Evolutionary conservation across 2,888 invertebrate species (phyloP), one percentile per base, ranked within the genome.

Genomic region (Cryptosula pallasiana): DNA sequence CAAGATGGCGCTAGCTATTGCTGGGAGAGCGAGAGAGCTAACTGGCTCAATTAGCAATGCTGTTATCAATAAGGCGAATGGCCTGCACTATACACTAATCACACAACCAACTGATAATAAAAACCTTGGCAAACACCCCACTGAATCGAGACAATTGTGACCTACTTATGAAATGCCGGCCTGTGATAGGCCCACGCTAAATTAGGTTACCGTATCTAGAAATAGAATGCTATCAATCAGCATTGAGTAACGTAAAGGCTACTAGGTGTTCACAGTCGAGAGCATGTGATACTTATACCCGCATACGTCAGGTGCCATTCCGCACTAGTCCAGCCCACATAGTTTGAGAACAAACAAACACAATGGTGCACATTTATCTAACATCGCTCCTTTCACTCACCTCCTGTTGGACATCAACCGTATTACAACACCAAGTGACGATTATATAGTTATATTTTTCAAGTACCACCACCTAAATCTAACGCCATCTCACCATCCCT

Each of bases 131-230:
- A 63, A 32, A 27, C 27, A 63, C 20, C 32, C 45, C 34, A 63
- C 27, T 63, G 27, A 25, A 5, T 63, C 27, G 63, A 63, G 63
- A 27, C 9, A 63, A 25, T 32, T 27, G 27, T 27, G 9, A 27
- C 20, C 63, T 13, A 29, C 25, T 32, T 29, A 29, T 32, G 13
- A 63, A 63, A 32, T 3, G 32, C 27, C 9, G 32, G 9, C 13
- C 32, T 32, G 32, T n/a, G 32, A 32, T 63, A 13, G 63, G 63
- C 32, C 5, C 9, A 34, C 9, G 27, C n/a, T 34, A 9, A 63
- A 63, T n/a, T 63, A n/a, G 63, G 63, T 63, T 63, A n/a, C n/a
- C n/a, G n/a, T n/a, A 63, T 63, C 63, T 32, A 13, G 25, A 63
- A 63, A 63, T 32, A 27, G 32, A 63, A 27, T 32, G 32, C 13